Percentiles rank a stretch among this genome's conserved stretches.
These are phyloP conservation scores for Dusona sp. DNA, from an alignment of 2,888 invertebrate species.

Conservation along the genomic window DNA sequence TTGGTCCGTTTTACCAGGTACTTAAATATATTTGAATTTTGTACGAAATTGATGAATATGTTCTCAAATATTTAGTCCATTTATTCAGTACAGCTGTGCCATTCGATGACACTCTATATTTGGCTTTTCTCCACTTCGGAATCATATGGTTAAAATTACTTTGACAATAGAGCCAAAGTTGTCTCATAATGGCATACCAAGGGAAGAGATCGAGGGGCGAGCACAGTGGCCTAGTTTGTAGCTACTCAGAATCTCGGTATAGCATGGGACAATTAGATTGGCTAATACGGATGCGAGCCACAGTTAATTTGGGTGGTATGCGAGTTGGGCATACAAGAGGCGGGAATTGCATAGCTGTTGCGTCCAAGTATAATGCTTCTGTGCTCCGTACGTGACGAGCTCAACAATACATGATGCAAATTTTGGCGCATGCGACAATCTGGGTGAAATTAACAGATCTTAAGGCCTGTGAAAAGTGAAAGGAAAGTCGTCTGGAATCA, in stretches of 20 bases:
- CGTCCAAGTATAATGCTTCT: conserved; percentile 50
- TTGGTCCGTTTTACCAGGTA: neutral
- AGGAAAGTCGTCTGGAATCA: neutral
- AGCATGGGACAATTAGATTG: conserved; percentile 68
- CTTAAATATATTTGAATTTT: neutral
- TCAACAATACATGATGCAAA: conserved; percentile 25
- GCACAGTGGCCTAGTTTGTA: conserved; percentile 44
- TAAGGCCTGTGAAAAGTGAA: neutral
- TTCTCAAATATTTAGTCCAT: too few species aligned
- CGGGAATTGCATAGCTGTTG: conserved; percentile 58
- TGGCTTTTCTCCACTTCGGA: neutral
- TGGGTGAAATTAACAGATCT: conserved; percentile 21
- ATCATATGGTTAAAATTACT: neutral
- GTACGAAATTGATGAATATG: neutral
- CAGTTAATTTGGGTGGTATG: conserved; percentile 71
- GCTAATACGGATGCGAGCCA: conserved; percentile 67
- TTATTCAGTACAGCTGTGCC: neutral
- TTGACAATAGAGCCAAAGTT: conserved; percentile 18
- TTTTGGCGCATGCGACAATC: conserved; percentile 11
- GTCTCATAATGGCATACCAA: conserved; percentile 26
- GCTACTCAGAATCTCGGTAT: conserved; percentile 37
- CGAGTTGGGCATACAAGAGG: conserved; percentile 67
- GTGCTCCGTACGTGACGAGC: conserved; percentile 40
- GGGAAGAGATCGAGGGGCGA: conserved; percentile 26
- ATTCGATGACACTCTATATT: neutral